phyloP scores from a whole-genome alignment of 2,888 invertebrate genomes.

The Shargacucullia verbasci region DNA sequence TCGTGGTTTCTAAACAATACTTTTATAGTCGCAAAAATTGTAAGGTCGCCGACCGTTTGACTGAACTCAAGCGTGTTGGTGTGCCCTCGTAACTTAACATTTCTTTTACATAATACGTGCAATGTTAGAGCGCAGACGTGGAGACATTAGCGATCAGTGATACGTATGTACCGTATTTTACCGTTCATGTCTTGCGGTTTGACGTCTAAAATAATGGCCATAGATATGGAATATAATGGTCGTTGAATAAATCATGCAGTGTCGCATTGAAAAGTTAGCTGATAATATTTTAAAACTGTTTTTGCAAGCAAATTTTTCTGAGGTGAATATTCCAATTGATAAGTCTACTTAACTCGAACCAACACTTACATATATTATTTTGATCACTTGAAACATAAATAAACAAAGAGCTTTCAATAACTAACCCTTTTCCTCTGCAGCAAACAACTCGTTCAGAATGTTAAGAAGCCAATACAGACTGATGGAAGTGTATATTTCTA shows the following conservation, averaged over 20 bases:
- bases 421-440: too few relatives aligned
- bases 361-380: too few relatives aligned
- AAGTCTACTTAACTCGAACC: too few relatives aligned
- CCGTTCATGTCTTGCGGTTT: slow-evolving; percentile 27
- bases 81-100: slow-evolving; percentile 65
- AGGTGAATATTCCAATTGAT: too few relatives aligned
- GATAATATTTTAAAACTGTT: slow-evolving; percentile 14
- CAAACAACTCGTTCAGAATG: too few relatives aligned
- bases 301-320: too few relatives aligned
- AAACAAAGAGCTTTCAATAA: too few relatives aligned
- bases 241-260: slow-evolving; percentile 17
- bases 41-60: slow-evolving; percentile 72
- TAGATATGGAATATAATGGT: slow-evolving; percentile 42
- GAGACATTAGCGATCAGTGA: slow-evolving; percentile 31
- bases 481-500: too few relatives aligned
- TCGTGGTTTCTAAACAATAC: slow-evolving; percentile 57
- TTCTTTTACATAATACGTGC: slow-evolving; percentile 66
- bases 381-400: too few relatives aligned
- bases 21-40: slow-evolving; percentile 64
- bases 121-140: slow-evolving; percentile 37
- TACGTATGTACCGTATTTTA: slow-evolving; percentile 43
- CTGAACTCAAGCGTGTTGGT: slow-evolving; percentile 51
- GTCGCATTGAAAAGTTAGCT: slow-evolving; percentile 1
- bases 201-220: slow-evolving; percentile 24
- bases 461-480: too few relatives aligned